Percentiles rank a stretch among this genome's conserved stretches.
phyloP scores from a whole-genome alignment of 1,140 invertebrate species.

The Elysia chlorotica region DNA sequence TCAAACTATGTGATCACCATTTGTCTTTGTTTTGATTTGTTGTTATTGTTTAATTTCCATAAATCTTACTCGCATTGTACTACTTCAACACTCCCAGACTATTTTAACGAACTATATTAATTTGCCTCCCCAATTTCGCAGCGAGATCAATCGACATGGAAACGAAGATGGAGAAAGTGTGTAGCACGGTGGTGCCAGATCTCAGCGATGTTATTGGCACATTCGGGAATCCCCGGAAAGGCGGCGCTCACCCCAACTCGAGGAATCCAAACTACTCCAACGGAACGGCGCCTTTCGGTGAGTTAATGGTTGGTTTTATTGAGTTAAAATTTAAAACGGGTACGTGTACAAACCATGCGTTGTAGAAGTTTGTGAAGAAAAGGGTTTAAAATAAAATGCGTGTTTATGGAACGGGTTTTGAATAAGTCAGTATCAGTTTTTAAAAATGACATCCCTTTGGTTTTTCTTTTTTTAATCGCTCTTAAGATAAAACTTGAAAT shows the following conservation, averaged over 20 bases:
- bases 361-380: neutral
- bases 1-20: neutral
- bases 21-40: too few species aligned
- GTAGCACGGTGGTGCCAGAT: neutral
- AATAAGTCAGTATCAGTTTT: too few species aligned
- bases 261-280: neutral
- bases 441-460: too few species aligned
- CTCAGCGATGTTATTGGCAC: neutral
- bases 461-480: too few species aligned
- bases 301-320: neutral
- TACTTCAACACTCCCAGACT: neutral
- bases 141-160: slow-evolving; percentile 14
- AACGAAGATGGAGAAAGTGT: slow-evolving; percentile 18
- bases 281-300: neutral
- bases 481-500: too few species aligned
- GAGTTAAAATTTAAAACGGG: neutral
- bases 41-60: neutral
- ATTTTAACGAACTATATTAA: too few species aligned
- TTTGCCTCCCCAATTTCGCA: neutral
- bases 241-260: neutral
- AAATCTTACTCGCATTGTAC: neutral
- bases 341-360: neutral
- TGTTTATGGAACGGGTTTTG: too few species aligned
- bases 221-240: neutral
- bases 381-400: too few species aligned